Conservation (phyloP, 2,797 vertebrate genomes). For the Perodicticus potto region DNA sequence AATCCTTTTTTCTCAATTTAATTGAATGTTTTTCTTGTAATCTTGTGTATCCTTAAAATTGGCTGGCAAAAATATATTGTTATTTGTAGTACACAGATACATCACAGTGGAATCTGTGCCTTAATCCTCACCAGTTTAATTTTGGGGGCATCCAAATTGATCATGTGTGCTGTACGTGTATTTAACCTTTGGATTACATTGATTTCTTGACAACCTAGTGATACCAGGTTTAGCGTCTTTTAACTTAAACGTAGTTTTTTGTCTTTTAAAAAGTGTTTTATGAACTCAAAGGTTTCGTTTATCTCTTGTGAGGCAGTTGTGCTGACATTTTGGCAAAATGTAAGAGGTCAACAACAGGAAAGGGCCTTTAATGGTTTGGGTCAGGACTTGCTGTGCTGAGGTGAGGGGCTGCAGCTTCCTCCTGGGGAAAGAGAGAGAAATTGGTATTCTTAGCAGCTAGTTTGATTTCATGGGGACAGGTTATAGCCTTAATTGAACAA, state of each 20-base stretch:
- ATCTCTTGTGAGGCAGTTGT: rapidly evolving
- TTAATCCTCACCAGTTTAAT: neutral
- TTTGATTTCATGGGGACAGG: neutral
- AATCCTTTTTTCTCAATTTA: neutral
- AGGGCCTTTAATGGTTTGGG: neutral
- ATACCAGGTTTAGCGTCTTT: neutral
- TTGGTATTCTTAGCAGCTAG: neutral
- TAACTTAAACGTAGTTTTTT: neutral
- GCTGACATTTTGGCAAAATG: neutral
- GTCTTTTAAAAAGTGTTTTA: neutral
- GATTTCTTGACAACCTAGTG: neutral
- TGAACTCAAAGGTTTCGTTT: neutral
- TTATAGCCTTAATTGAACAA: neutral
- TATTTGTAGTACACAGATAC: neutral
- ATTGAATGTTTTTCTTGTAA: neutral
- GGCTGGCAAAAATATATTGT: neutral
- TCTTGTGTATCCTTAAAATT: slow-evolving; percentile 18
- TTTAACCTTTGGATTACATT: neutral
- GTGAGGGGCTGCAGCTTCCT: neutral
- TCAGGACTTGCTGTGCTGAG: neutral
- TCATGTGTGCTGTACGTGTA: neutral
- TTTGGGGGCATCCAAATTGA: neutral
- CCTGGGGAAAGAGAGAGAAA: neutral
- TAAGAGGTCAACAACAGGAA: neutral
- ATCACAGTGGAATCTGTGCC: neutral